Evolutionary conservation across 2,888 invertebrate species (phyloP).

Genomic region (Eupithecia vulgata): DNA sequence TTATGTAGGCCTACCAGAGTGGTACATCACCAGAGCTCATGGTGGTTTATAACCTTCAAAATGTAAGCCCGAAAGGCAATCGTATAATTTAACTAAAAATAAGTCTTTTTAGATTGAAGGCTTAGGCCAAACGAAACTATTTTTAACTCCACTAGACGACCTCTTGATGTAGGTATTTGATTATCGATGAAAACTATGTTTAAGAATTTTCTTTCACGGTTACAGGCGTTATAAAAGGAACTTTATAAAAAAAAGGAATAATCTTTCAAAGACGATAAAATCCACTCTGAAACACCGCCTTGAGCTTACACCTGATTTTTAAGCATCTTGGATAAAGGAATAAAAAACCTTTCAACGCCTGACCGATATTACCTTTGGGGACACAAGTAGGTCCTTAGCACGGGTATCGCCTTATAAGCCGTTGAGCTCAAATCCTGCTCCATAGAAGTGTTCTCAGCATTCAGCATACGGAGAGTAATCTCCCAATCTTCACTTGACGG

Average conservation of each 20-base stretch:
- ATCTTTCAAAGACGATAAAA: not conserved
- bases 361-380: not conserved
- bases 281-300: not conserved
- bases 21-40: too few relatives aligned
- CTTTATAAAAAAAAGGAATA: not conserved
- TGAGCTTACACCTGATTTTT: not conserved
- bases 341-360: not conserved
- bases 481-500: constrained; percentile 36
- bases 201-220: not conserved
- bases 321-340: not conserved
- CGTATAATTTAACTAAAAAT: too few relatives aligned
- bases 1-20: too few relatives aligned
- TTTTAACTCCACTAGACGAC: too few relatives aligned
- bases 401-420: constrained; percentile 19
- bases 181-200: not conserved
- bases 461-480: constrained; percentile 27
- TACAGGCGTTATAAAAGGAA: not conserved
- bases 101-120: too few relatives aligned
- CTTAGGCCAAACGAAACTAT: too few relatives aligned
- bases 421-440: constrained; percentile 14
- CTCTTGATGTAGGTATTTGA: not conserved
- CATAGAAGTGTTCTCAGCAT: constrained; percentile 23
- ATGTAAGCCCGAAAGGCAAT: too few relatives aligned
- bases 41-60: too few relatives aligned
- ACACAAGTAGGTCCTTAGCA: not conserved